Evolutionary conservation across 35 echinoderm and acorn worm species (phyloP).

Genomic region (Diadema setosum): DNA sequence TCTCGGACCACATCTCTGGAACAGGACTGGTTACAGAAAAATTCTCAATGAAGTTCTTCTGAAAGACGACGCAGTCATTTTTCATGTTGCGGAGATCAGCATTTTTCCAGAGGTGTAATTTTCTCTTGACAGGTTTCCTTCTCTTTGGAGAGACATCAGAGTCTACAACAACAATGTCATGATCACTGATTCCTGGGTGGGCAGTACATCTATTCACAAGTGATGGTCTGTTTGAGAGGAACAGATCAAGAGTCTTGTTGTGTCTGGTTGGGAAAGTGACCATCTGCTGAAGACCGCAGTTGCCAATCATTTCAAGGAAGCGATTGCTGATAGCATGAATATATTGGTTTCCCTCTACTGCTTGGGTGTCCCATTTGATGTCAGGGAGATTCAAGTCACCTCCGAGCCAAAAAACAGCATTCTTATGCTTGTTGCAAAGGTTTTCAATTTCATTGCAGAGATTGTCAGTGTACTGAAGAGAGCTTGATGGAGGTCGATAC

Average conservation of each 20-base stretch:
- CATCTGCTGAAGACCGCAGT: slow-evolving; percentile 22
- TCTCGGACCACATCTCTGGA: not conserved
- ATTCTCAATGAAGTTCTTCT: not conserved
- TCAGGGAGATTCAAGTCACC: slow-evolving; percentile 35
- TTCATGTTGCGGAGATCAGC: not conserved
- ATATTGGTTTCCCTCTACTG: not conserved
- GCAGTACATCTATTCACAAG: not conserved
- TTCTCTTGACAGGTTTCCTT: not conserved
- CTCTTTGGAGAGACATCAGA: not conserved
- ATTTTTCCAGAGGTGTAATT: slow-evolving; percentile 4
- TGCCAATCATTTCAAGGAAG: not conserved
- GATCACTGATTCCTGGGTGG: not conserved
- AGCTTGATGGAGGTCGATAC: slow-evolving; percentile 18
- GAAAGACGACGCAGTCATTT: not conserved
- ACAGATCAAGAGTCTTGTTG: no score
- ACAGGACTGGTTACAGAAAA: not conserved
- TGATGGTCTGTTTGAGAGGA: no score
- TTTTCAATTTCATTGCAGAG: not conserved
- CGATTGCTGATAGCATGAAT: not conserved
- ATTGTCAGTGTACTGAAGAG: not conserved
- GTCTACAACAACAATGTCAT: not conserved
- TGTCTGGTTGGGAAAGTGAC: slow-evolving; percentile 14
- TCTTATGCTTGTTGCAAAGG: not conserved
- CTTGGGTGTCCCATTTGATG: not conserved
- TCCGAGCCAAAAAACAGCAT: slow-evolving; percentile 21